Evolutionary conservation across 1,140 invertebrate species (phyloP), one percentile per base, ranked within the genome.

Genomic region (Drosophila baimaii): DNA sequence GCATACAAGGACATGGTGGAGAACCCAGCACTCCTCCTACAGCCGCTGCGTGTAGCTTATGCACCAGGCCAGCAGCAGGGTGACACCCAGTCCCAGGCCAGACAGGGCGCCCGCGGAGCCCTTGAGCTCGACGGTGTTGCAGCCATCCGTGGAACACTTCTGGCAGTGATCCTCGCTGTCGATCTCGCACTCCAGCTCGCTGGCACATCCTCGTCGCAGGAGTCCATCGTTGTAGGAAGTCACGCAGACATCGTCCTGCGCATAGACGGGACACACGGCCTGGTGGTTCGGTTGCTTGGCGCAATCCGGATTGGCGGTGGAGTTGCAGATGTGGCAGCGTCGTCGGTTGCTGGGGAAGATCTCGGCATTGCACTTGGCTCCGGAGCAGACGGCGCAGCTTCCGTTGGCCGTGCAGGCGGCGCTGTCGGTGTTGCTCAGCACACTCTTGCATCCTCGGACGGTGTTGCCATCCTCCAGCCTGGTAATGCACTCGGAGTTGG

Each of bases 251-350:
- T 91, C 88, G 12, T 69, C 51, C 12, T 58, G 19, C 44, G 33
- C 70, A 54, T 91, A 91, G 13, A 90, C 46, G 29, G 90, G 84
- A 47, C 90, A 91, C 29, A 91, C 47, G 51, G 72, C 57, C 37
- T 78, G 3, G 15, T 51, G 19, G 9, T 81, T 75, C 2, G 90
- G 90, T 1, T 65, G 10, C n/a, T 52, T 41, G 21, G 35, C 37
- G 27, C 90, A 91, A 0, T 59, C 47, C 5, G 25, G 0, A n/a
- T 86, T 47, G 6, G 58, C 58, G 0, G 23, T 51, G 3, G 90
- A 90, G 17, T 84, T 81, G 56, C 90, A 91, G 15, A 91, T 90
- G 54, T 91, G 81, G 31, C 90, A 91, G 13, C 51, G 64, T 5
- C 71, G 79, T 15, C 90, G 79, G 52, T 81, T 74, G 23, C 23